Evolutionary conservation across 2,888 invertebrate species (phyloP), one percentile per base, ranked within the genome.

Genomic region (Spialia ferax): DNA sequence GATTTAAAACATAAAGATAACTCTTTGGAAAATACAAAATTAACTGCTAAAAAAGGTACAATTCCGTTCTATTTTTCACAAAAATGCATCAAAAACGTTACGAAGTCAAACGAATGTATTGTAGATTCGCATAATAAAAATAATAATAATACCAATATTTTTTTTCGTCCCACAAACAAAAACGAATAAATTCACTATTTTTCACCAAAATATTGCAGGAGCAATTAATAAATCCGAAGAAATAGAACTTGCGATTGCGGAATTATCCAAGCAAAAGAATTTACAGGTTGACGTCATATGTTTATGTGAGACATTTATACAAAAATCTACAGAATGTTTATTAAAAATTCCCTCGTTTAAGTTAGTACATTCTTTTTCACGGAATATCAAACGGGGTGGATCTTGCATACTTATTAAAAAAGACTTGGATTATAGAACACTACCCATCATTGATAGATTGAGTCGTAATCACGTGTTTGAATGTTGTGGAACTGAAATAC

Each of bases 191-290:
- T n/a, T 56, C 11, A 56, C 35, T 0, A 56, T 56, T 2, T 56
- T 35, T 2, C 56, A 56, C 7, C 56, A 56, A 35, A 56, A 56
- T 13, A 56, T 56, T 32, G 35, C 56, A 5, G 20, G 56, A 10
- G 56, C 18, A 18, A n/a, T 56, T 13, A 32, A 56, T 13, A 56
- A 56, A 35, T 56, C 56, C 1, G 56, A 56, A 56, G n/a, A 23
- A 20, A 18, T 56, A 15, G 56, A 56, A 11, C 13, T 56, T 7
- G 32, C 18, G 4, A 56, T 35, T 20, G 8, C 20, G 8, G 15
- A 56, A 10, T 11, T 35, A 5, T 20, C 32, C 6, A 8, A 8
- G 2, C 38, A 38, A 38, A n/a, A 38, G 4, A 38, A 38, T n/a
- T n/a, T 38, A n/a, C n/a, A n/a, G 11, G 15, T 48, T 20, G 48